Conservation (phyloP, 2,113 vertebrate species). For the Aphelocoma coerulescens region DNA sequence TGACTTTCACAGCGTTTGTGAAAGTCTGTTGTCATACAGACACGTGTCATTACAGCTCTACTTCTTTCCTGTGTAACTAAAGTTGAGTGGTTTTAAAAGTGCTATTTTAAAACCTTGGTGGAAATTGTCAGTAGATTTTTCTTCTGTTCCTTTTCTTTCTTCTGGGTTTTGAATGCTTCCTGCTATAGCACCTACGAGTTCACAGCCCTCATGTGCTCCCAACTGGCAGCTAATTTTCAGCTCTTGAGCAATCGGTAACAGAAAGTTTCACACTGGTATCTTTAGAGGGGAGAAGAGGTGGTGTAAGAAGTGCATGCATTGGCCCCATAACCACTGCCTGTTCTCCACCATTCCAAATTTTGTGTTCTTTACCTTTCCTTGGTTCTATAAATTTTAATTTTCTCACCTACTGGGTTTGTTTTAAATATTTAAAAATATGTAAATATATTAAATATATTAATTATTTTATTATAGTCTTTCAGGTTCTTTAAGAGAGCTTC, state of each 20-base stretch:
- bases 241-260: background rate
- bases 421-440: background rate
- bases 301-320: background rate
- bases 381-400: background rate
- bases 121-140: background rate
- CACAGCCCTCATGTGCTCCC: background rate
- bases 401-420: background rate
- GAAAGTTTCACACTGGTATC: background rate
- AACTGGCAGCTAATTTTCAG: background rate
- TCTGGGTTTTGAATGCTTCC: background rate
- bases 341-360: background rate
- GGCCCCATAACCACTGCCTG: background rate
- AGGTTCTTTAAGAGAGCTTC: background rate
- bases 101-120: background rate
- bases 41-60: background rate
- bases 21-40: constrained; percentile 1
- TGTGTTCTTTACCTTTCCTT: background rate
- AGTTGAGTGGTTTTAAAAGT: background rate
- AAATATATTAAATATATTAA: background rate
- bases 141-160: background rate
- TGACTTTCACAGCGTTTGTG: background rate
- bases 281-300: background rate
- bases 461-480: background rate
- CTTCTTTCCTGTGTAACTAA: background rate
- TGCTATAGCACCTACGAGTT: background rate